A percentile compares a stretch with the other conserved stretches of the same genome.
phyloP scores from a whole-genome alignment of 2,888 invertebrate genomes.

The Agriopis marginaria region DNA sequence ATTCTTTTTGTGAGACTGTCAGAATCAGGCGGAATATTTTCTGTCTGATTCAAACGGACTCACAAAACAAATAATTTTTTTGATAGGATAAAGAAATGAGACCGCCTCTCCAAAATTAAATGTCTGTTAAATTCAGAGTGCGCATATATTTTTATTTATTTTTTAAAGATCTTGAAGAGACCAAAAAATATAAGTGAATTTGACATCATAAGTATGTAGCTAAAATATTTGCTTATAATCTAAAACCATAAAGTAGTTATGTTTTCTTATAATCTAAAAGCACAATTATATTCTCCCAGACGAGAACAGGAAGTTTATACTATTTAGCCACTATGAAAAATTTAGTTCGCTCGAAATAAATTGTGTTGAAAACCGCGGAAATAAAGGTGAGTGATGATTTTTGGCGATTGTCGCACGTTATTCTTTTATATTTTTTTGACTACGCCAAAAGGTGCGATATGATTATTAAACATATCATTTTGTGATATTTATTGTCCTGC shows the following conservation, averaged over 20 bases:
- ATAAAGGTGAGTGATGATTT: constrained; percentile 25
- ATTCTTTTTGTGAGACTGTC: not conserved
- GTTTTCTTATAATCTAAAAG: constrained; percentile 4
- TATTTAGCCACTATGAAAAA: constrained; percentile 16
- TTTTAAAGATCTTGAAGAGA: not conserved
- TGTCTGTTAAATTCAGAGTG: constrained; percentile 11
- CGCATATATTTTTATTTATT: constrained; percentile 6
- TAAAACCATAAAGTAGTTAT: not conserved
- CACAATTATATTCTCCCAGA: constrained; percentile 3
- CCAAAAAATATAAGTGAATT: not conserved
- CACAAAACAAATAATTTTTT: constrained; percentile 10
- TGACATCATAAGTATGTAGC: not conserved
- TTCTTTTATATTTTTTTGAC: not conserved
- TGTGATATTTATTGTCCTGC: not conserved
- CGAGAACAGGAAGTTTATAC: constrained; percentile 9
- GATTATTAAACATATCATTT: not conserved
- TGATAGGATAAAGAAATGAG: constrained; percentile 15
- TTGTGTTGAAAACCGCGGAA: constrained; percentile 22
- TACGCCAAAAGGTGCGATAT: no score
- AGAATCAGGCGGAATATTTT: not conserved
- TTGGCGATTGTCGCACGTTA: constrained; percentile 21
- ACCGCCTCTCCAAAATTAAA: constrained; percentile 4
- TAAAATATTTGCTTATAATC: not conserved
- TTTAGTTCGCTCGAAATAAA: constrained; percentile 23
- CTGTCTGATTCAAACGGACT: constrained; percentile 1